A percentile compares a stretch with the other conserved stretches of the same genome.
These are phyloP conservation scores for Cottoperca gobio DNA, from an alignment of 2,797 vertebrate genomes.

Conservation along the genomic window DNA sequence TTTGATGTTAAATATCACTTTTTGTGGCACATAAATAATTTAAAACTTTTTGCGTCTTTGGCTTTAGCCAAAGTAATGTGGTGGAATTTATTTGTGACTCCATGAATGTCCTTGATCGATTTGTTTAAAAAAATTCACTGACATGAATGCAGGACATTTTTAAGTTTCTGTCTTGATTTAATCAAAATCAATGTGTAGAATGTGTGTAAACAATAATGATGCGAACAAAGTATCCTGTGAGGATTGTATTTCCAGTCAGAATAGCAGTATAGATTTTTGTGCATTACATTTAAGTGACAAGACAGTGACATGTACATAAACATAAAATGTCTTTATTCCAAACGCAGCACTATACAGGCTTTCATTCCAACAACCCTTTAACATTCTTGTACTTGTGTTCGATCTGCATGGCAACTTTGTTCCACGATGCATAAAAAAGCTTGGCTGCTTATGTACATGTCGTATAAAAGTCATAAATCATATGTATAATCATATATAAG, in stretches of 20 bases:
- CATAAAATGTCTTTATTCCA: slow-evolving; percentile 58
- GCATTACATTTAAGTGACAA: slow-evolving; percentile 48
- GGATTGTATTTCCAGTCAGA: slow-evolving; percentile 56
- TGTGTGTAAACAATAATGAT: slow-evolving; percentile 46
- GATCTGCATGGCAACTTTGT: slow-evolving; percentile 70
- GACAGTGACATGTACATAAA: slow-evolving; percentile 47
- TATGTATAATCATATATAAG: too few relatives aligned
- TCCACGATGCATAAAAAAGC: slow-evolving; percentile 69
- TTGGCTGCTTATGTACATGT: slow-evolving; percentile 71
- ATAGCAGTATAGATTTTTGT: slow-evolving; percentile 44
- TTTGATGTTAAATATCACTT: slow-evolving; percentile 49
- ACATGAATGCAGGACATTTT: slow-evolving; percentile 47
- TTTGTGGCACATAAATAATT: slow-evolving; percentile 39
- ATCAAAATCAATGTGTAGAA: slow-evolving; percentile 39
- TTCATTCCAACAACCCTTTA: slow-evolving; percentile 61
- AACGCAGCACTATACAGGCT: slow-evolving; percentile 58
- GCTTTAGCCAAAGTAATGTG: slow-evolving; percentile 36
- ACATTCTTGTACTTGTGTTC: slow-evolving; percentile 66
- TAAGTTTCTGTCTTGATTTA: slow-evolving; percentile 24
- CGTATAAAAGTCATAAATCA: slow-evolving; percentile 66
- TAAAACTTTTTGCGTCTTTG: slow-evolving; percentile 14
- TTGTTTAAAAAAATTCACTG: slow-evolving; percentile 37
- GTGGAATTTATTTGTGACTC: slow-evolving; percentile 51
- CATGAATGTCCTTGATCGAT: slow-evolving; percentile 63
- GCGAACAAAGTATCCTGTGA: slow-evolving; percentile 49